Percentiles rank a stretch among this genome's conserved stretches.
Conservation (phyloP, 1,140 invertebrate species). For the Phenacoccus solenopsis region DNA sequence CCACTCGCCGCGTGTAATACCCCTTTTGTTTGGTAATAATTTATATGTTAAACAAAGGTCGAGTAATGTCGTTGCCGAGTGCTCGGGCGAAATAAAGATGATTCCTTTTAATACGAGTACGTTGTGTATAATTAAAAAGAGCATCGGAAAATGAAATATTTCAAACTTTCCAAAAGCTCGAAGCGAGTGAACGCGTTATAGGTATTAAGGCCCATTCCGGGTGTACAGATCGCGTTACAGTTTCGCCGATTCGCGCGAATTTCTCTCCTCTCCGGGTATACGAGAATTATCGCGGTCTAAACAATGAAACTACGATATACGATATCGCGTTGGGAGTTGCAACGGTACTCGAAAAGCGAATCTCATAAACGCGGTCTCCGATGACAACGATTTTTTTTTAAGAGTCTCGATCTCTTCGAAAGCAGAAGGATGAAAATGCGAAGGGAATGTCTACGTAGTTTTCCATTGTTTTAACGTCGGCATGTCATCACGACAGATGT, state of each 20-base stretch:
- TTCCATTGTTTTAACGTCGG: background rate
- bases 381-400: background rate
- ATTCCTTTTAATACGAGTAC: background rate
- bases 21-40: background rate
- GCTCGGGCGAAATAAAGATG: background rate
- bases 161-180: too few relatives aligned
- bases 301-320: background rate
- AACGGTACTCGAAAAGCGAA: background rate
- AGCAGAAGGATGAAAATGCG: too few relatives aligned
- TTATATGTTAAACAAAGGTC: background rate
- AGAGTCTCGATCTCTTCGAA: background rate
- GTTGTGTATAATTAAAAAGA: background rate
- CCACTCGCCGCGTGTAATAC: background rate
- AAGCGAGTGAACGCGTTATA: background rate
- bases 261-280: background rate
- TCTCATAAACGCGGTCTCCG: background rate
- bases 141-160: too few relatives aligned
- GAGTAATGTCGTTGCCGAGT: background rate
- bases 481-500: slow-evolving; percentile 1
- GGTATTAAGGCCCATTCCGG: background rate
- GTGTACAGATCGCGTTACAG: too few relatives aligned
- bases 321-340: background rate
- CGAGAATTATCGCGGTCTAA: background rate
- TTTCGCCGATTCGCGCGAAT: background rate
- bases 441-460: background rate